Conservation (phyloP, 2,888 invertebrate genomes). For the Rhogogaster chlorosoma region DNA sequence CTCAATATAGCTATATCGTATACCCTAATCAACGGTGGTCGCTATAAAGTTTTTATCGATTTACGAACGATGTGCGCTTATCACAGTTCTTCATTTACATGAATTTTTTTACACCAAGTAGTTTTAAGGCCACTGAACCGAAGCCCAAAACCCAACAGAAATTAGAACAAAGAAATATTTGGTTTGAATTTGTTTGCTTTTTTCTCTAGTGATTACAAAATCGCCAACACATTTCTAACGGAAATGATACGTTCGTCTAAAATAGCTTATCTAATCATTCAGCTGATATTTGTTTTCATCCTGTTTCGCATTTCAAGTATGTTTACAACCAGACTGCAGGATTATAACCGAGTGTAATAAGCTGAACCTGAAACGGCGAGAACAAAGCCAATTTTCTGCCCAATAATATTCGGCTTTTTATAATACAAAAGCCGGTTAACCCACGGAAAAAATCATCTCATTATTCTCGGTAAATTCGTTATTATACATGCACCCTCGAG, state of each 20-base stretch:
- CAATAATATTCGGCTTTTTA: neutral
- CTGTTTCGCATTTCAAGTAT: neutral
- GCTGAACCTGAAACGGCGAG: neutral
- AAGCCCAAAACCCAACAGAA: neutral
- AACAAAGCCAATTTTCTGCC: neutral
- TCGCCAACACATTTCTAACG: neutral
- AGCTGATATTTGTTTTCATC: neutral
- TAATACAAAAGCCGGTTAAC: neutral
- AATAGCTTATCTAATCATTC: neutral
- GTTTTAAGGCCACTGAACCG: neutral
- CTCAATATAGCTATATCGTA: neutral
- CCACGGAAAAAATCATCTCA: neutral
- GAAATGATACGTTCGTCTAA: neutral
- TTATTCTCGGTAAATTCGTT: neutral
- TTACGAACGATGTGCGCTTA: neutral
- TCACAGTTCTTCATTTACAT: slow-evolving; percentile 1
- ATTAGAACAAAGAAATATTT: neutral
- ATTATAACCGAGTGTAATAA: neutral
- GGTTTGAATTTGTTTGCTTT: neutral
- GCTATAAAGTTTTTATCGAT: slow-evolving; percentile 11
- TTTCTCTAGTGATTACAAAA: neutral
- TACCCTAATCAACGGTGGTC: neutral
- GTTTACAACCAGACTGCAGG: neutral
- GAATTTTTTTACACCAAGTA: neutral
- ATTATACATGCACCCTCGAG: neutral